Evolutionary conservation across 1,140 invertebrate species (phyloP).

Genomic region (Panagrolaimus sp.): DNA sequence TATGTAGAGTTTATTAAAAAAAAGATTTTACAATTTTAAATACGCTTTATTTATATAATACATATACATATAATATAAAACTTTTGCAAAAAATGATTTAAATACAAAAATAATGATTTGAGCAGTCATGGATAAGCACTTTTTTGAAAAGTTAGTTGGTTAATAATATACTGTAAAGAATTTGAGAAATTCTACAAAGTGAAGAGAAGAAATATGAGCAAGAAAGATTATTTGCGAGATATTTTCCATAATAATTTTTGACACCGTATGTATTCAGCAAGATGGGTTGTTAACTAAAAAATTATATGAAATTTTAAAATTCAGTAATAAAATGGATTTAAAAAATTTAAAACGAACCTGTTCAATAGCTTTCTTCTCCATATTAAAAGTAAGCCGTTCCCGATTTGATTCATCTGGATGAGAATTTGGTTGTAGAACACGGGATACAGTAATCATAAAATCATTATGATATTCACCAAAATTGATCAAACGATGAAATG

Average conservation of each 20-base stretch:
- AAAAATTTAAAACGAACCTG: conserved; percentile 21
- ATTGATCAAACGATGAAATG: conserved; percentile 42
- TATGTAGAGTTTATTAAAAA: too few species aligned
- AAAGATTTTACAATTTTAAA: too few species aligned
- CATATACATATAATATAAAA: too few species aligned
- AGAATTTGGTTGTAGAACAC: conserved; percentile 32
- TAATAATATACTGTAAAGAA: too few species aligned
- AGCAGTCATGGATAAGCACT: too few species aligned
- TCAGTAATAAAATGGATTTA: not conserved
- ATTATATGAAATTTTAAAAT: not conserved
- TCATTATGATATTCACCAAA: conserved; percentile 49
- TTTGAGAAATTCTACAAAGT: too few species aligned
- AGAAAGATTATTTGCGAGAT: not conserved
- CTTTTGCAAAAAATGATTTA: too few species aligned
- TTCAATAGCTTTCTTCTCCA: conserved; percentile 43
- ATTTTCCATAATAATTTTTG: conserved; percentile 47
- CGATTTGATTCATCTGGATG: conserved; percentile 47
- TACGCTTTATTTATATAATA: too few species aligned
- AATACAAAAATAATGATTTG: too few species aligned
- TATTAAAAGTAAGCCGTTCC: conserved; percentile 46
- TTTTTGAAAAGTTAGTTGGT: too few species aligned
- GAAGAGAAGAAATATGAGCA: too few species aligned
- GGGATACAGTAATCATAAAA: conserved; percentile 48
- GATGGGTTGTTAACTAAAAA: conserved; percentile 48
- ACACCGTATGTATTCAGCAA: conserved; percentile 53